Base-by-base conservation (phyloP, 2,888 invertebrate species). In the Hydriomena furcata region DNA sequence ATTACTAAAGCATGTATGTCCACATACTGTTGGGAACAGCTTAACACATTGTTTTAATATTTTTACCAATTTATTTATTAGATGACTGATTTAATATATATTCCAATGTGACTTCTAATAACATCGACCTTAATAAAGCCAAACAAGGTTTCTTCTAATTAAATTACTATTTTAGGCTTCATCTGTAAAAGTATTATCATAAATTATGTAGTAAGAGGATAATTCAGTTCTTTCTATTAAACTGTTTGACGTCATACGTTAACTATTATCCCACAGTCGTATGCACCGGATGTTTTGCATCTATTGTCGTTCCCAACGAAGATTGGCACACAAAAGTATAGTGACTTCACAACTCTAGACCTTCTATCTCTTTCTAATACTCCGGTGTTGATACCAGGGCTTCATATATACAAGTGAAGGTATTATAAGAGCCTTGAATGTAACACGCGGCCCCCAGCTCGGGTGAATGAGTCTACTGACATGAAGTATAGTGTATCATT, bases 401-500 rank as follows among this genome's bases (percentile, higher is more conserved):
- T 62, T 61, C 63, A 61, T 64, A 68, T 64, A 68, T 52, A 60
- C 57, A 54, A 56, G 52, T 57, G 59, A 63, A 64, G 62, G 59
- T 54, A 49, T n/a, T n/a, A n/a, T 44, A 32, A 61, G 60, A 69
- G 60, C 73, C 71, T 71, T 80, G 75, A 73, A 68, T 71, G 68
- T 67, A 70, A 53, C 34, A 35, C 62, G 60, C 60, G 63, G 67
- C 65, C 70, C 71, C 66, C 71, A 63, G 55, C 56, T 40, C 50
- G 67, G 66, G 69, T 76, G 75, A 76, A 75, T 74, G 77, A 74
- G 71, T 71, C 58, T 63, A 65, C 70, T 67, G 58, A 47, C 55
- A 45, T 37, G 30, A 23, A 28, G 42, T 30, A 32, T 36, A 52
- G 27, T 37, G 21, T 38, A 47, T 42, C 52, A 47, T 44, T 47